phyloP scores from a whole-genome alignment of 2,888 invertebrate genomes.

The Craniophora ligustri region DNA sequence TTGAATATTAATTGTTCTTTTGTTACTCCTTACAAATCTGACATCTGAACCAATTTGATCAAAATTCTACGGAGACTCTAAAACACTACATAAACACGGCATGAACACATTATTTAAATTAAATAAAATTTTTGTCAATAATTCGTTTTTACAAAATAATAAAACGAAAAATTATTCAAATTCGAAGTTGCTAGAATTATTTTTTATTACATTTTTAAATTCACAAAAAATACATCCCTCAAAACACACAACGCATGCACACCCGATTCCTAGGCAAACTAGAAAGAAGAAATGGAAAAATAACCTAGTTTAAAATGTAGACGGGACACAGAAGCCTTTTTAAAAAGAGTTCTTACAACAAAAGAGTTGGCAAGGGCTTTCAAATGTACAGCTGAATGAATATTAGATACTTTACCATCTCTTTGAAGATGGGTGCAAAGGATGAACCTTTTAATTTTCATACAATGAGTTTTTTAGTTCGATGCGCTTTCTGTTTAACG shows the following conservation, averaged over 20 bases:
- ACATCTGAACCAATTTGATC: too few species aligned
- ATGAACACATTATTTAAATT: too few species aligned
- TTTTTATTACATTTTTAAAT: not conserved
- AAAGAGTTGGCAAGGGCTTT: conserved; percentile 29
- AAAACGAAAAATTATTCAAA: not conserved
- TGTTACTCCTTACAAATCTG: too few species aligned
- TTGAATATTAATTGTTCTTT: too few species aligned
- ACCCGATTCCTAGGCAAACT: conserved; percentile 57
- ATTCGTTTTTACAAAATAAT: not conserved
- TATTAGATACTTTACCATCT: conserved; percentile 30
- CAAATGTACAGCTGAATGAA: conserved; percentile 36
- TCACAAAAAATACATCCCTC: conserved; percentile 1
- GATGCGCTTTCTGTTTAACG: conserved; percentile 1
- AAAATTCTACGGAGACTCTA: too few species aligned
- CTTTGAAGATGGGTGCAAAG: conserved; percentile 28
- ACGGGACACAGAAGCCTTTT: conserved; percentile 26
- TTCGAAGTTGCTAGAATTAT: not conserved
- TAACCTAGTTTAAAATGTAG: conserved; percentile 66
- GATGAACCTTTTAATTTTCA: conserved; percentile 35
- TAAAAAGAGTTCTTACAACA: conserved; percentile 18
- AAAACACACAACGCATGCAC: conserved; percentile 12
- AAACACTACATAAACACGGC: too few species aligned
- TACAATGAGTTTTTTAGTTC: conserved; percentile 16
- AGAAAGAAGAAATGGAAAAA: conserved; percentile 67
- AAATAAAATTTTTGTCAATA: too few species aligned